Evolutionary conservation across 2,113 vertebrate genomes (phyloP), one percentile per base, ranked within the genome.

Genomic region (Tenrec ecaudatus): DNA sequence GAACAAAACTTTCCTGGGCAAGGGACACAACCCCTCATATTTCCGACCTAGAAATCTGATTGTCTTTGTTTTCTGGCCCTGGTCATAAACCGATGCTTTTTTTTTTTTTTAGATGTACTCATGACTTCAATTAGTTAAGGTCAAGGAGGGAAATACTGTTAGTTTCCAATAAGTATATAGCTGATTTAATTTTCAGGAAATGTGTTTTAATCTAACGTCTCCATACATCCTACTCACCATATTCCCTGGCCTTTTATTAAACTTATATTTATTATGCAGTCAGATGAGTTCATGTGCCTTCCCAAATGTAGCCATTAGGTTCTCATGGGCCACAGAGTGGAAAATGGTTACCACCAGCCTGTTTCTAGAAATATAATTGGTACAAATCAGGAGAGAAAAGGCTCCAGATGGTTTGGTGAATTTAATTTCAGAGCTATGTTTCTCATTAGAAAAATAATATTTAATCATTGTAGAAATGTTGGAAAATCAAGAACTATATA

Each of bases 401-500:
- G 84, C 53, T 88, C 80, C 62, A 82, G 40, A 86, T n/a, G 27
- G 14, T 12, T 53, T 69, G 16, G 58, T 80, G 10, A 58, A 68
- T 81, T 91, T 85, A n/a, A 77, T 71, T 92, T 81, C 40, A 57
- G 58, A 89, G 38, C 25, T 82, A n/a, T 66, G 38, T 88, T 94
- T 71, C 14, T 82, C 40, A 38, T 78, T 66, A 47, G 38, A 82
- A 92, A 92, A 86, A 16, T 86, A 66, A 29, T 86, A 88, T 90
- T 76, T 76, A 80, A 68, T 33, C 12, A 36, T 57, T 86, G 76
- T 43, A 29, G 47, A 89, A 86, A 94, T 78, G 79, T 23, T 64
- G 16, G 27, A 87, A 78, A 43, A 23, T 83, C 64, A 75, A 19
- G 23, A 57, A 86, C 22, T 64, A 11, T 68, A 75, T 9, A 82